Percentiles rank a stretch among this genome's conserved stretches.
Conservation (phyloP, 2,888 invertebrate species). For the Mimas tiliae region DNA sequence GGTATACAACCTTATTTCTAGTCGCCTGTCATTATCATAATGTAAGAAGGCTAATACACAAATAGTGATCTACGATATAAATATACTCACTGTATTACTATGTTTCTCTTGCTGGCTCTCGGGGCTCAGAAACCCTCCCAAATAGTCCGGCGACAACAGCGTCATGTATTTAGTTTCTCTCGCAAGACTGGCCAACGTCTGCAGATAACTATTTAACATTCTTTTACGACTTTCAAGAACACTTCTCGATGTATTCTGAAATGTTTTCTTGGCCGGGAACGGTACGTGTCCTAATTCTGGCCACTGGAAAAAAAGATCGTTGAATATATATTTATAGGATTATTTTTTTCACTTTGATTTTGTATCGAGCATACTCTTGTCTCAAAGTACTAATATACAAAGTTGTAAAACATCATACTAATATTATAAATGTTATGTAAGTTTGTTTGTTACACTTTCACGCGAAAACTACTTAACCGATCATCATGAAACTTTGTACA, state of each 20-base stretch:
- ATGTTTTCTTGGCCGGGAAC: conserved; percentile 96
- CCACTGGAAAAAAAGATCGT: conserved; percentile 86
- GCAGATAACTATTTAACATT: conserved; percentile 92
- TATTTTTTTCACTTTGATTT: too few relatives aligned
- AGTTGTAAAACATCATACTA: too few relatives aligned
- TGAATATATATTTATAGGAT: too few relatives aligned
- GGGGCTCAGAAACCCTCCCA: conserved; percentile 77
- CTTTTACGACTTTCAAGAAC: conserved; percentile 94
- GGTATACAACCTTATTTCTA: too few relatives aligned
- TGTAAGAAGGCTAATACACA: too few relatives aligned
- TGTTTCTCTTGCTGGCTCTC: conserved; percentile 76
- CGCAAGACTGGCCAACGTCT: conserved; percentile 82
- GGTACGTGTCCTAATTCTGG: conserved; percentile 90
- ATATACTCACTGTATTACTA: conserved; percentile 64
- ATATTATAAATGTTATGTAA: too few relatives aligned
- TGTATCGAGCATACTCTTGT: too few relatives aligned
- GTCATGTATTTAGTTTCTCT: conserved; percentile 70
- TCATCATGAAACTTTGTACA: too few relatives aligned
- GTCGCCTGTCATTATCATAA: too few relatives aligned
- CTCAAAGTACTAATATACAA: too few relatives aligned
- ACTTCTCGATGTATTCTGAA: conserved; percentile 94
- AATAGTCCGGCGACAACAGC: conserved; percentile 67
- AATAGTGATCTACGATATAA: background rate
- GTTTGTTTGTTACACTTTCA: too few relatives aligned
- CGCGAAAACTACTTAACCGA: too few relatives aligned